Evolutionary conservation across 2,888 invertebrate genomes (phyloP), one percentile per base, ranked within the genome.

Genomic region (Cosmia trapezina): DNA sequence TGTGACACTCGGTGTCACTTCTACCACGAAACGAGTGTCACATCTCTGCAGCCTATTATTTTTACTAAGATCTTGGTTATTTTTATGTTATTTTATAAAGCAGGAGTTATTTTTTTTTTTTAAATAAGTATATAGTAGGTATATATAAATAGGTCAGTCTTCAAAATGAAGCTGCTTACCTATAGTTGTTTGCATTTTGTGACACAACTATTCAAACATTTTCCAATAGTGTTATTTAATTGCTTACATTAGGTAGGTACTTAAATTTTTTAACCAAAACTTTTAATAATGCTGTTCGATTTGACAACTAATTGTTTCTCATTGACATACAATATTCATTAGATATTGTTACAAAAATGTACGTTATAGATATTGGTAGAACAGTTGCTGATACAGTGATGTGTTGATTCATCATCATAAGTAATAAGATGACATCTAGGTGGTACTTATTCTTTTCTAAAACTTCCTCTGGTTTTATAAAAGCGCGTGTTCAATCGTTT

Each of bases 1-100:
- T 22, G 45, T 12, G 81, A 75, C 57, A 75, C 49, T 76, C 3
- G 28, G n/a, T n/a, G n/a, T n/a, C n/a, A n/a, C 4, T 41, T 62
- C 14, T 49, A 17, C 12, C 2, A 45, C 14, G 11, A 54, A 70
- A 54, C 45, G 11, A 70, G 33, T 37, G 43, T 17, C n/a, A 53
- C 70, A 70, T 45, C 14, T 28, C 22, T 53, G 53, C 17, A 14
- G 19, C 33, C 2, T 22, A 45, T 14, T 17, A 43, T 68, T 51
- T 41, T 33, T 28, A 41, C 19, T 12, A 47, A 12, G 22, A n/a
- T 65, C 4, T 22, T 66, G 19, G 47, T 37, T 1, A 9, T 17
- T 33, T 66, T 9, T 28, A 19, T 43, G 41, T 37, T 14, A 11
- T 57, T n/a, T 59, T n/a, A 37, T 37, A 7, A 57, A n/a, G 4